Base-by-base conservation (phyloP, 2,888 invertebrate genomes). In the Pomacea canaliculata region DNA sequence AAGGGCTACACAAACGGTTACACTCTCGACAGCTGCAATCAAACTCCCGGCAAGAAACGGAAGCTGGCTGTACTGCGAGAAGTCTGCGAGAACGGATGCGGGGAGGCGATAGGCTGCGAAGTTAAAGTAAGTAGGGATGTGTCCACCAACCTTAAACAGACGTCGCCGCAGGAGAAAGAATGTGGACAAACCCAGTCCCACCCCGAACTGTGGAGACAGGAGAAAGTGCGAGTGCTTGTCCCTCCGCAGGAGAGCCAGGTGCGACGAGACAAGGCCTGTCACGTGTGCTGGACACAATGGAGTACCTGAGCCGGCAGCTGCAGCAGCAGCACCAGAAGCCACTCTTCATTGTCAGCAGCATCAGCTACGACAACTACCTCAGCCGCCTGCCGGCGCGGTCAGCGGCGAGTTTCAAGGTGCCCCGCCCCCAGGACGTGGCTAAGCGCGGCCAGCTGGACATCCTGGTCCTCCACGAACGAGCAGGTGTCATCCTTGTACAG, bases 331-430 rank as follows among this genome's bases (percentile, higher is more conserved):
- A 66, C 23, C 23, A 27, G 37, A 67, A 68, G 23, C 63, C 63
- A 13, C 49, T 74, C 37, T 74, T 74, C 69, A 69, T 74, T 46
- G 19, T 74, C 49, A 69, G 69, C 62, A 67, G 74, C 49, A 56
- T 74, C 69, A 74, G 62, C 51, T 74, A 74, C 37, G 74, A 74
- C 19, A 68, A 74, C 69, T 74, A 74, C 74, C 74, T 74, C 37
- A 69, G 59, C 27, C 59, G 74, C 10, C 37, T 74, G 48, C 69
- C 74, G 16, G 48, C 18, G 13, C 8, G 46, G 0, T 19, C 48
- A n/a, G 23, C 62, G 48, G 48, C 56, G 27, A 51, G 27, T 23
- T 51, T 63, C 1, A 51, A 66, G 8, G 51, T 23, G 67, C 66
- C 56, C 7, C 37, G 67, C 46, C 74, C 67, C 16, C 68, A 67